Percentiles rank a stretch among this genome's conserved stretches.
Conservation (phyloP, 2,888 invertebrate species). For the Isoperla grammatica region DNA sequence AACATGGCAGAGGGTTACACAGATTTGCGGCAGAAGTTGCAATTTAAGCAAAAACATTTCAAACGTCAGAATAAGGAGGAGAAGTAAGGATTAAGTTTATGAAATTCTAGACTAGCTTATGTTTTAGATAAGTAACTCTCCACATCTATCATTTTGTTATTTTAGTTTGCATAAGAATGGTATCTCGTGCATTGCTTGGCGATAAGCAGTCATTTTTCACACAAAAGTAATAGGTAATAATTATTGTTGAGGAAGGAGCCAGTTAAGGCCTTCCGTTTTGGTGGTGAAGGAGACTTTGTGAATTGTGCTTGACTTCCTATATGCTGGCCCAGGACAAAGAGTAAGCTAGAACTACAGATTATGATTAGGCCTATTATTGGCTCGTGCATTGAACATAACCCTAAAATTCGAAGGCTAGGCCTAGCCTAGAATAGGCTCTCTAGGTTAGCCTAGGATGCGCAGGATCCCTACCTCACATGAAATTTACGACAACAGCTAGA, state of each 20-base stretch:
- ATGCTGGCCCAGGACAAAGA: too few species aligned
- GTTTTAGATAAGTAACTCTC: too few species aligned
- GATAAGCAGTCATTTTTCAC: too few species aligned
- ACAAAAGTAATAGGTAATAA: too few species aligned
- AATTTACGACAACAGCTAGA: too few species aligned
- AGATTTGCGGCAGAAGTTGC: slow-evolving; percentile 29
- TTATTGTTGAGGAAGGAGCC: neutral
- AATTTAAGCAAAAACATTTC: slow-evolving; percentile 27
- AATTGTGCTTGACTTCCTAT: too few species aligned
- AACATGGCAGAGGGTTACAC: slow-evolving; percentile 29
- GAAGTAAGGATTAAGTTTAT: slow-evolving; percentile 20
- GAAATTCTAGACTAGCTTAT: neutral
- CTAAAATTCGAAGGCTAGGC: too few species aligned
- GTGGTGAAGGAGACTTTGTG: neutral
- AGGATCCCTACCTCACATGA: too few species aligned
- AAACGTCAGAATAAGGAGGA: slow-evolving; percentile 25
- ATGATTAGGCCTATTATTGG: too few species aligned
- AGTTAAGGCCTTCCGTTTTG: neutral
- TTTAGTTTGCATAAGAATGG: neutral
- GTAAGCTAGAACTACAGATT: too few species aligned
- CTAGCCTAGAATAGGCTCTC: too few species aligned
- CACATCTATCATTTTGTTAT: neutral
- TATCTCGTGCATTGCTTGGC: neutral
- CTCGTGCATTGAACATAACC: neutral
- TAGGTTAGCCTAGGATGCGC: too few species aligned